A percentile compares a stretch with the other conserved stretches of the same genome.
Evolutionary conservation across 2,888 invertebrate species (phyloP).

Genomic region (Napeogenes inachia): DNA sequence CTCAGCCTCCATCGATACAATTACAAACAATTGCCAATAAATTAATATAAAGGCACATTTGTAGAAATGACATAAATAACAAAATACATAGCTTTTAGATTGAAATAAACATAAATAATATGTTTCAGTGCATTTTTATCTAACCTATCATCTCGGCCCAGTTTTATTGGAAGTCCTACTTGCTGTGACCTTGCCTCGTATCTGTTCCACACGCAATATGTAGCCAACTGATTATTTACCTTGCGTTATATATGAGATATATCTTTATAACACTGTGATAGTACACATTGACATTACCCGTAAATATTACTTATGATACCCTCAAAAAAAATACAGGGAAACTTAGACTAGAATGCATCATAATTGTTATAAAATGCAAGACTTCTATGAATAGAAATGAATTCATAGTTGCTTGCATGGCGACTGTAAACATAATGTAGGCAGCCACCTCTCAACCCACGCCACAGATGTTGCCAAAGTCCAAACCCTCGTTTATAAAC

Average conservation of each 20-base stretch:
- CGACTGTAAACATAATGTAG: background rate
- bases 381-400: background rate
- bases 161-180: constrained; percentile 17
- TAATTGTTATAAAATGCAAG: too few relatives aligned
- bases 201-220: constrained; percentile 19
- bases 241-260: background rate
- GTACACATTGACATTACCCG: too few relatives aligned
- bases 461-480: constrained; percentile 29
- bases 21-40: too few relatives aligned
- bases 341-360: too few relatives aligned
- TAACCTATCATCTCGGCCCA: constrained; percentile 14
- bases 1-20: background rate
- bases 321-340: too few relatives aligned
- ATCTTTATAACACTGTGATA: too few relatives aligned
- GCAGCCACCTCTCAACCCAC: constrained; percentile 17
- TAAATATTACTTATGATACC: too few relatives aligned
- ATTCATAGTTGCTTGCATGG: background rate
- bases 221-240: constrained; percentile 23
- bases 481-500: constrained; percentile 29
- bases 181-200: constrained; percentile 22
- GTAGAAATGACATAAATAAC: too few relatives aligned
- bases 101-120: too few relatives aligned
- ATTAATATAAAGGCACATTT: too few relatives aligned
- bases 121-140: too few relatives aligned
- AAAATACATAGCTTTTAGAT: too few relatives aligned